These are phyloP conservation scores for Astyanax mexicanus DNA, from an alignment of 2,797 vertebrate genomes.

Conservation along the genomic window DNA sequence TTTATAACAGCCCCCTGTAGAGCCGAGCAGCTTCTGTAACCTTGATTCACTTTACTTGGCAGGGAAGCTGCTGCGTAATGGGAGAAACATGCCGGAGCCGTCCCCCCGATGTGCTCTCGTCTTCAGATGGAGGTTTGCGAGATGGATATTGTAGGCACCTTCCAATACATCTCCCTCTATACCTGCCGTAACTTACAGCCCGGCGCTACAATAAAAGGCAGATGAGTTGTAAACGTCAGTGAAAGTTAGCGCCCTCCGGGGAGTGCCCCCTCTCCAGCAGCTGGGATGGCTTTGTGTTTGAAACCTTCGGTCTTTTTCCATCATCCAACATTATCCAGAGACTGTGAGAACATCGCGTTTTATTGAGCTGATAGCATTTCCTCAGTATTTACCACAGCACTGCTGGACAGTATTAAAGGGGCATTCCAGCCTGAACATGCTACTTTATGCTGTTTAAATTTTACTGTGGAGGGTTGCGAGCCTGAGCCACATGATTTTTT, in stretches of 20 bases:
- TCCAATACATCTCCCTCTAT: conserved; percentile 57
- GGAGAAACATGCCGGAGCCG: conserved; percentile 35
- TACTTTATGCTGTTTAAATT: no score
- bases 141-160: conserved; percentile 52
- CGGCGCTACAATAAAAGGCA: conserved; percentile 69
- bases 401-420: no score
- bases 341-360: conserved; percentile 33
- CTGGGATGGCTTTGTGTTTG: conserved; percentile 50
- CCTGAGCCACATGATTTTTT: no score
- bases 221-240: conserved; percentile 67
- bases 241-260: conserved; percentile 55
- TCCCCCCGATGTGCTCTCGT: conserved; percentile 45
- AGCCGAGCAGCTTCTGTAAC: conserved; percentile 9
- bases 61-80: conserved; percentile 34
- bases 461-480: no score
- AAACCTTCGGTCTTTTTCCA: conserved; percentile 39
- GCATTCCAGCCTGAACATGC: no score
- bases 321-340: conserved; percentile 52
- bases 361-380: no score
- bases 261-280: conserved; percentile 52
- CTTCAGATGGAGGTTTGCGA: conserved; percentile 34
- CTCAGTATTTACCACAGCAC: no score
- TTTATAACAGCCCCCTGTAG: conserved; percentile 5
- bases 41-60: conserved; percentile 49
- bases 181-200: conserved; percentile 60